These are phyloP conservation scores for Prochilodus magdalenae DNA, from an alignment of 2,113 vertebrate genomes.

Conservation along the genomic window DNA sequence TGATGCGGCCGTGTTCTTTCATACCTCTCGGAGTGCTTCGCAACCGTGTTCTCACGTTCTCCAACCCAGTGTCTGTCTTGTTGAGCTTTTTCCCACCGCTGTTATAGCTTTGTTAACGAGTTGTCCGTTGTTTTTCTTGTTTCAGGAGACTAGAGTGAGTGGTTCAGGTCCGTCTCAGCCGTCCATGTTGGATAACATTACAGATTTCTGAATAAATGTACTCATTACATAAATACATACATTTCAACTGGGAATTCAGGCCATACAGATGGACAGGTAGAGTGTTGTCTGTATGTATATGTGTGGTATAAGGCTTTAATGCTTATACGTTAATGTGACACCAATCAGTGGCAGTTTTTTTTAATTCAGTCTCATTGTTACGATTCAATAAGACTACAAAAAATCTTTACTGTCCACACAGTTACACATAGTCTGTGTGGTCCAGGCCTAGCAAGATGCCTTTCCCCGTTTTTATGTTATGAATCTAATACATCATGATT, in stretches of 20 bases:
- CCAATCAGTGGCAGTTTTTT: background rate
- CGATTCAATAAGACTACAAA: too few species aligned
- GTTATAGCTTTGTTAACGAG: constrained; percentile 1
- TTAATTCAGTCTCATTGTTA: background rate
- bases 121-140: background rate
- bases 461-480: background rate
- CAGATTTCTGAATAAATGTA: background rate
- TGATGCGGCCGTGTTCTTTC: constrained; percentile 17
- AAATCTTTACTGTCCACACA: background rate
- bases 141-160: background rate
- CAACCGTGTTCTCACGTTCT: constrained; percentile 24
- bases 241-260: background rate
- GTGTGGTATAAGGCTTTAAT: background rate
- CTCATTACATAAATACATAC: background rate
- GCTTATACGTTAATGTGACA: background rate
- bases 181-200: background rate
- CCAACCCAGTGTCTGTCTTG: constrained; percentile 2
- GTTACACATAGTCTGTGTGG: background rate
- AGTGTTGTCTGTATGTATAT: background rate
- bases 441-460: background rate
- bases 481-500: background rate
- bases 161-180: background rate
- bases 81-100: background rate
- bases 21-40: constrained; percentile 22
- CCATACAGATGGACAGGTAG: background rate